phyloP scores from a whole-genome alignment of 1,140 invertebrate species.

The Anoplolepis gracilipes region DNA sequence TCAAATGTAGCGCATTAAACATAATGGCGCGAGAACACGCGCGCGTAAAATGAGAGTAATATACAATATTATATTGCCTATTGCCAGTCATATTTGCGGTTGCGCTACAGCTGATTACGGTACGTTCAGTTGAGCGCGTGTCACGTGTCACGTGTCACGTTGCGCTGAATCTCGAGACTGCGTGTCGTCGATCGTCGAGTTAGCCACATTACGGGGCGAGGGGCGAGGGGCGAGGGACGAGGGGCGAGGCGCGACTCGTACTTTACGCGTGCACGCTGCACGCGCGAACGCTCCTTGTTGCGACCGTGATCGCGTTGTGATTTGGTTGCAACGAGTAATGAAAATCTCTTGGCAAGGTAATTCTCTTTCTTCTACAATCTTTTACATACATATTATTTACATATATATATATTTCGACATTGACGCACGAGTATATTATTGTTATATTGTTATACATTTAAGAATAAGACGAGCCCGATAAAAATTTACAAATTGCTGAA shows the following conservation, averaged over 20 bases:
- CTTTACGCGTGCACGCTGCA: slow-evolving; percentile 1
- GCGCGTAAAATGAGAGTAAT: background rate
- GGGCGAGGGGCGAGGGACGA: no score
- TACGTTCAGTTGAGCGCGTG: slow-evolving; percentile 8
- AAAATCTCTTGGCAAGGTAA: no score
- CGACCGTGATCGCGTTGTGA: no score
- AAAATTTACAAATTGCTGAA: no score
- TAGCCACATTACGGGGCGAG: slow-evolving; percentile 6
- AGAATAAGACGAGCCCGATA: no score
- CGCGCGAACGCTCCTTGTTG: background rate
- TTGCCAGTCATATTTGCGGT: slow-evolving; percentile 34
- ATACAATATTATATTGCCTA: no score
- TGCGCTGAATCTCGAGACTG: slow-evolving; percentile 37
- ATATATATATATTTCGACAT: no score
- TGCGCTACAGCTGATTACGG: slow-evolving; percentile 12
- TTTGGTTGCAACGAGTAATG: background rate
- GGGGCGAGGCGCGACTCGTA: slow-evolving; percentile 7
- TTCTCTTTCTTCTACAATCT: no score
- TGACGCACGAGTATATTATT: no score
- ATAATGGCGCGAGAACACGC: background rate
- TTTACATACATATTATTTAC: no score
- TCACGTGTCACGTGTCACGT: background rate
- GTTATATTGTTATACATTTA: no score
- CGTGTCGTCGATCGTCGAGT: slow-evolving; percentile 39
- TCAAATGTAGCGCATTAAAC: slow-evolving; percentile 15